A percentile compares a stretch with the other conserved stretches of the same genome.
Evolutionary conservation across 2,113 vertebrate species (phyloP).

Genomic region (Tylochromis polylepis): DNA sequence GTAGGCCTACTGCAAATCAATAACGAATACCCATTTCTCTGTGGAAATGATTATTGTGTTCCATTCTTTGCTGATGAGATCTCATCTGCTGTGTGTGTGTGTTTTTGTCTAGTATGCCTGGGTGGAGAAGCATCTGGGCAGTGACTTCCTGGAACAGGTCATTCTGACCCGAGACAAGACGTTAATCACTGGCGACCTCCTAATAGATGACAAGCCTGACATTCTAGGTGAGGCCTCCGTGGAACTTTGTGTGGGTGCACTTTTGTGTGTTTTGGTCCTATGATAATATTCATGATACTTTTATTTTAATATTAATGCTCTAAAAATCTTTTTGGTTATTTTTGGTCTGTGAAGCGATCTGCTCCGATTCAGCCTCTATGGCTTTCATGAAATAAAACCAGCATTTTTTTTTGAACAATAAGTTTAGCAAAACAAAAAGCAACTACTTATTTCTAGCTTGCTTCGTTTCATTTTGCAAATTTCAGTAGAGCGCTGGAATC

Average conservation of each 20-base stretch:
- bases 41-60: background rate
- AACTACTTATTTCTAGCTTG: background rate
- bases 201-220: slow-evolving; percentile 91
- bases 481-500: background rate
- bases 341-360: background rate
- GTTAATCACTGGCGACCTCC: slow-evolving; percentile 84
- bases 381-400: background rate
- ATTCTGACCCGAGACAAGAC: slow-evolving; percentile 95
- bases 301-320: background rate
- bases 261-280: background rate
- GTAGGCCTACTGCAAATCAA: slow-evolving; percentile 64
- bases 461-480: background rate
- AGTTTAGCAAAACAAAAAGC: background rate
- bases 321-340: background rate
- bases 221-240: slow-evolving; percentile 76
- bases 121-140: slow-evolving; percentile 91
- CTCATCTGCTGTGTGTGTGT: background rate
- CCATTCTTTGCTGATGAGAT: background rate
- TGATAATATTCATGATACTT: background rate
- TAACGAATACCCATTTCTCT: background rate
- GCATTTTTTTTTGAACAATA: background rate
- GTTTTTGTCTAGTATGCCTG: slow-evolving; percentile 83
- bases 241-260: background rate
- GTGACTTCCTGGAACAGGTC: slow-evolving; percentile 86
- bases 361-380: background rate